Base-by-base conservation (phyloP, 1,140 invertebrate species). In the Drosophila santomea region DNA sequence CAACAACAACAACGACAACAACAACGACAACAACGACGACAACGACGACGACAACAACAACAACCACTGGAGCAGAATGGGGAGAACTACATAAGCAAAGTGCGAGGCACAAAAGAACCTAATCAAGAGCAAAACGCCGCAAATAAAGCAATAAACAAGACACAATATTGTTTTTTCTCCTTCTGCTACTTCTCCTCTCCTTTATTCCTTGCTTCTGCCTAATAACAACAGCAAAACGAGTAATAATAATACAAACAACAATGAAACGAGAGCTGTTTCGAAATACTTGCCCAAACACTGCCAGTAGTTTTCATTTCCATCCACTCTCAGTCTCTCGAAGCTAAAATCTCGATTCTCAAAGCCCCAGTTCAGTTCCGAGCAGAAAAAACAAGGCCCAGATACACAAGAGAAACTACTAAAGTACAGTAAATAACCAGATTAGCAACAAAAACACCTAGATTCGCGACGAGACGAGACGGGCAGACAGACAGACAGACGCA, bases 91-190 rank as follows among this genome's bases (percentile, higher is more conserved):
- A 71, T 77, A 84, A 72, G 64, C 61, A 80, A 86, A 81, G 78
- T 81, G 74, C 74, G 81, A 80, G 78, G 64, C 74, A 86, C 75
- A 89, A 89, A 89, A 83, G 76, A 89, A 89, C 84, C 84, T 89
- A 89, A 89, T 89, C 84, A 89, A 89, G 84, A 89, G 80, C 75
- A 88, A 80, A 85, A 85, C 76, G 76, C 72, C 77, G 84, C 84
- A 89, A 84, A 88, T 89, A 89, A 89, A 89, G 84, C 80, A 89
- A 89, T 88, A 84, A 88, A 88, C 83, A 88, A 88, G 79, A 80
- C 79, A 88, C 75, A 88, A 86, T 88, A 88, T 81, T 86, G 78
- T 81, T 84, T 84, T 80, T 57, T 10, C 61, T 15, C 57, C 50
- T 28, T 28, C 23, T 32, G n/a, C 28, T 12, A 10, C 43, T 23